Evolutionary conservation across 2,888 invertebrate species (phyloP).

Genomic region (Stenoptilia bipunctidactyla): DNA sequence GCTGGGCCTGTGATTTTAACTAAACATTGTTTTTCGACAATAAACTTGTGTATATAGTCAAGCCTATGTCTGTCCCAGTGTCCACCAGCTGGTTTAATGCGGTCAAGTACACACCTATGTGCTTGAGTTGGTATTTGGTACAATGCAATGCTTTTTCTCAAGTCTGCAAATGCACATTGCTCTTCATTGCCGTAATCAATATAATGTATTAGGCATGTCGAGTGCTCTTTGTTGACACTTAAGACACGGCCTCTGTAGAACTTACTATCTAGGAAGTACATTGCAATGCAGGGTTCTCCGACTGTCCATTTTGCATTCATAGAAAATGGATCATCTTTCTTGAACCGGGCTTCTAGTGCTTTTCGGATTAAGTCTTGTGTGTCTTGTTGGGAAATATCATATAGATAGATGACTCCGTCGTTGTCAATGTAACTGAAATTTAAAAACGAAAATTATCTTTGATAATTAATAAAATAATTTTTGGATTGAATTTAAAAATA

Average conservation of each 20-base stretch:
- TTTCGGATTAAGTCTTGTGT: slow-evolving; percentile 61
- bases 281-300: slow-evolving; percentile 78
- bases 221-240: slow-evolving; percentile 41
- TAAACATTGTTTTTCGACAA: slow-evolving; percentile 71
- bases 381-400: slow-evolving; percentile 36
- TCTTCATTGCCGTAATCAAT: slow-evolving; percentile 90
- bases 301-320: slow-evolving; percentile 66
- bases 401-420: slow-evolving; percentile 55
- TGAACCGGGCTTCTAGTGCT: slow-evolving; percentile 58
- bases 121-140: slow-evolving; percentile 77
- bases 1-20: slow-evolving; percentile 51
- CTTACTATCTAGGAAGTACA: slow-evolving; percentile 73
- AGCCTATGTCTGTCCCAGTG: slow-evolving; percentile 66
- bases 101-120: slow-evolving; percentile 67
- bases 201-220: slow-evolving; percentile 72
- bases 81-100: slow-evolving; percentile 33
- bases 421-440: slow-evolving; percentile 44
- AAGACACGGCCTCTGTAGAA: slow-evolving; percentile 80
- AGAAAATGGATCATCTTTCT: slow-evolving; percentile 46
- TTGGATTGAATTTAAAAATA: no score
- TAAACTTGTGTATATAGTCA: slow-evolving; percentile 71
- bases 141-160: slow-evolving; percentile 75
- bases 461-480: no score
- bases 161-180: slow-evolving; percentile 58
- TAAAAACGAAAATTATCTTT: no score